Base-by-base conservation (phyloP, 2,113 vertebrate genomes). In the Albula goreensis region DNA sequence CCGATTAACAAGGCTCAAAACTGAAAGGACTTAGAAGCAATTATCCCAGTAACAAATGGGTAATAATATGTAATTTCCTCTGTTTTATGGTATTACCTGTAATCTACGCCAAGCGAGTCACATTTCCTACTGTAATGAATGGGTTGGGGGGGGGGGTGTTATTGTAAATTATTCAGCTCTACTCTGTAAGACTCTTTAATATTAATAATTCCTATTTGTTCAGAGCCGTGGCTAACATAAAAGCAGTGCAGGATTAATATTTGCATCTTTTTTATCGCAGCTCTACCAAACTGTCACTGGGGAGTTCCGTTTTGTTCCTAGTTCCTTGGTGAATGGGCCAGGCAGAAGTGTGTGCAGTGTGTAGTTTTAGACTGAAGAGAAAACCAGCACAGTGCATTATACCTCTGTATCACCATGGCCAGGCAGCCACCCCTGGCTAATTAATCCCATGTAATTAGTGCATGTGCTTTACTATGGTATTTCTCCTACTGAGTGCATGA, bases 21-120 rank as follows among this genome's bases (percentile, higher is more conserved):
- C 92, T 92, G 91, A 93, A 93, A 93, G 93, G 91, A 95, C 95
- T 94, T 94, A 94, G 93, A 89, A 91, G 87, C 91, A 95, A 96
- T 96, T 95, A 96, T 92, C 89, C 88, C 87, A 85, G 89, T 93
- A 93, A 93, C 92, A 93, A 95, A 93, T 90, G 90, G 90, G 90
- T 94, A 95, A 94, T 94, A 91, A 86, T 70, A 90, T 89, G 89
- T 89, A 90, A 92, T 92, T 95, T 93, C 90, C 91, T 90, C 81
- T 89, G 90, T 94, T 93, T 90, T 89, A 94, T 91, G 90, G 89
- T 87, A 90, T 92, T 89, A 93, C 92, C 92, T 93, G 91, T 91
- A 93, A 93, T 93, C 87, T 90, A 88, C 84, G 91, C 91, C 87
- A 88, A 86, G 85, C 92, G 91, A 89, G 87, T 78, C 88, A 91